These are phyloP conservation scores for Vimba vimba DNA, from an alignment of 2,113 vertebrate genomes.

Conservation along the genomic window DNA sequence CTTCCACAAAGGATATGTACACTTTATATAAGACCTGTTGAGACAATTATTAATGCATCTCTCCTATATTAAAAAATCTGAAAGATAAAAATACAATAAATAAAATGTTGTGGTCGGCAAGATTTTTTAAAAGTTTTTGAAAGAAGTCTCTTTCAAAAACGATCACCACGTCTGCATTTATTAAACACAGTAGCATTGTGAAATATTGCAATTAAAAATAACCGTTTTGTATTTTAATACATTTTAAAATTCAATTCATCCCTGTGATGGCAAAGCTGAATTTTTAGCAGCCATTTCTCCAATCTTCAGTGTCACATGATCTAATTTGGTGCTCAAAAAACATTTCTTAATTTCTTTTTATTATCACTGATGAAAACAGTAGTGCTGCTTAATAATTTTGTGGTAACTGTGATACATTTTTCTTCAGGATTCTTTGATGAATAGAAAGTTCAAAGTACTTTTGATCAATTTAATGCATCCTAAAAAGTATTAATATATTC, in stretches of 20 bases:
- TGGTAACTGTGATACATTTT: neutral
- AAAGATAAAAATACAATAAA: neutral
- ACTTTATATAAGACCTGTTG: constrained; percentile 92
- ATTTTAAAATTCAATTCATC: neutral
- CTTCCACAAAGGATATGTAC: constrained; percentile 95
- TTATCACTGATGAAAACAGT: neutral
- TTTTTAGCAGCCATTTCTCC: neutral
- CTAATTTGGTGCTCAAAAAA: neutral
- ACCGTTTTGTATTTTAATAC: neutral
- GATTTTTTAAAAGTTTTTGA: neutral
- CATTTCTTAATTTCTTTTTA: neutral
- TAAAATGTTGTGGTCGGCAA: neutral
- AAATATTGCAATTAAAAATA: neutral
- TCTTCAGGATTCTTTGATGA: too few relatives aligned
- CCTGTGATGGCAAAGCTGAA: neutral
- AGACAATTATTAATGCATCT: neutral
- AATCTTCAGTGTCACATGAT: neutral
- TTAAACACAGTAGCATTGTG: neutral
- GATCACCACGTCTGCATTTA: neutral
- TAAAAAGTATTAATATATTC: neutral
- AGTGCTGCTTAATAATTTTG: neutral
- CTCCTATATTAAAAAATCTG: neutral
- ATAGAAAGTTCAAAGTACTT: neutral
- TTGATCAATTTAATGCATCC: neutral
- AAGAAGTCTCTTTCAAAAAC: neutral